These are phyloP conservation scores for Schizaphis graminum DNA, from an alignment of 2,888 invertebrate genomes.

Conservation along the genomic window DNA sequence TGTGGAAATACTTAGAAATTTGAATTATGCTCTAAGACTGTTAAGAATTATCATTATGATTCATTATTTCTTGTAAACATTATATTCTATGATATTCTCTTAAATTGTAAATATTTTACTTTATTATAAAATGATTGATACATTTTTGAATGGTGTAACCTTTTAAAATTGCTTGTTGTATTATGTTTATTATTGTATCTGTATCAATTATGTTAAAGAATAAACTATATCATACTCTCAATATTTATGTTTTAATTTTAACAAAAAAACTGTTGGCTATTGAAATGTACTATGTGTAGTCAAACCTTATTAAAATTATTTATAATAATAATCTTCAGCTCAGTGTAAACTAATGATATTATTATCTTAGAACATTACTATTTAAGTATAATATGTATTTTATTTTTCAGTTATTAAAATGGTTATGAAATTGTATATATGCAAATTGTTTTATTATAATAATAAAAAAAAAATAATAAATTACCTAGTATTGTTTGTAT, in stretches of 20 bases:
- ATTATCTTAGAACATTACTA: background rate
- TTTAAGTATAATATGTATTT: background rate
- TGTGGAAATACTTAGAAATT: background rate
- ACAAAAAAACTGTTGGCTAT: background rate
- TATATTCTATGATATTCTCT: background rate
- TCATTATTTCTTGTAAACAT: background rate
- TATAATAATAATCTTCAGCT: background rate
- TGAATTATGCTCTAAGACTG: background rate
- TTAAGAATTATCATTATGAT: background rate
- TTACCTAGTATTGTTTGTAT: background rate
- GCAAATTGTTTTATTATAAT: background rate
- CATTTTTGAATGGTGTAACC: background rate
- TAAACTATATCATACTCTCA: background rate
- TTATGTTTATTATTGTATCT: background rate
- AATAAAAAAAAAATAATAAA: background rate
- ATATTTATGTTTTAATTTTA: background rate
- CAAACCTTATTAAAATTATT: background rate
- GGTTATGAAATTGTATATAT: background rate
- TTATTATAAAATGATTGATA: background rate
- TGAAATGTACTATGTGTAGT: background rate
- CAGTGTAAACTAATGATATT: background rate
- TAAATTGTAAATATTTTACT: background rate
- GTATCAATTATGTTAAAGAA: background rate
- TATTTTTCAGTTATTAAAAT: background rate
- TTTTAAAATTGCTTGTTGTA: background rate